Evolutionary conservation across 2,113 vertebrate species (phyloP).

Genomic region (Pygoscelis antarcticus): DNA sequence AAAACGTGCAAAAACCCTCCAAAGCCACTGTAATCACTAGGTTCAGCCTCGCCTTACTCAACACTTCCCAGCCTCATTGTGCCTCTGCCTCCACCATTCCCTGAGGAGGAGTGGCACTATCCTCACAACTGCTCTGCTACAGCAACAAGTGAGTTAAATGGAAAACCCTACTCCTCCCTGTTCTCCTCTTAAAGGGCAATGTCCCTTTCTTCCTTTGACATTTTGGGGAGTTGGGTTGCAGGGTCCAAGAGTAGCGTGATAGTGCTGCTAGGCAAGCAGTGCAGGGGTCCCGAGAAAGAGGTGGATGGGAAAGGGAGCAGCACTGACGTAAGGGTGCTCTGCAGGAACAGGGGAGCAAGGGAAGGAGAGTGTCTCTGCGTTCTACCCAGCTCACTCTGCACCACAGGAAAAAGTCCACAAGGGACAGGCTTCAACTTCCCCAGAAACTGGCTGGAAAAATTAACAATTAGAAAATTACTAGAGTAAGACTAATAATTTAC

Average conservation of each 20-base stretch:
- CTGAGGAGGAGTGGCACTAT: rapidly evolving
- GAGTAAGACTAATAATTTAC: not conserved
- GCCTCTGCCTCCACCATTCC: not conserved
- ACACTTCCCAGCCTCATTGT: not conserved
- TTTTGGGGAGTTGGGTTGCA: not conserved
- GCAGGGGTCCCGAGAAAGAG: not conserved
- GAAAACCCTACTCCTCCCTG: not conserved
- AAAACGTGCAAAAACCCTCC: not conserved
- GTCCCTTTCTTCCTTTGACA: not conserved
- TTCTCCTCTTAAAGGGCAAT: not conserved
- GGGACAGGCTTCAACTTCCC: not conserved
- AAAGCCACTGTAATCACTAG: not conserved
- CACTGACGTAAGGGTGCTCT: not conserved
- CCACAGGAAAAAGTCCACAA: not conserved
- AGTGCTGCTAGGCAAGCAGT: not conserved
- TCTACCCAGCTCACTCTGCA: not conserved
- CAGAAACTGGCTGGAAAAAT: not conserved
- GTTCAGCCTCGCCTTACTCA: not conserved
- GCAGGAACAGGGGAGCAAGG: not conserved
- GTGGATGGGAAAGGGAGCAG: not conserved
- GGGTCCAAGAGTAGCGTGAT: not conserved
- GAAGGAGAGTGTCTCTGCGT: not conserved
- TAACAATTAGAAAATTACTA: not conserved
- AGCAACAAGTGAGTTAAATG: not conserved
- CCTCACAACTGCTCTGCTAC: not conserved